Evolutionary conservation across 2,888 invertebrate genomes (phyloP), one percentile per base, ranked within the genome.

Genomic region (Desoria tigrina): DNA sequence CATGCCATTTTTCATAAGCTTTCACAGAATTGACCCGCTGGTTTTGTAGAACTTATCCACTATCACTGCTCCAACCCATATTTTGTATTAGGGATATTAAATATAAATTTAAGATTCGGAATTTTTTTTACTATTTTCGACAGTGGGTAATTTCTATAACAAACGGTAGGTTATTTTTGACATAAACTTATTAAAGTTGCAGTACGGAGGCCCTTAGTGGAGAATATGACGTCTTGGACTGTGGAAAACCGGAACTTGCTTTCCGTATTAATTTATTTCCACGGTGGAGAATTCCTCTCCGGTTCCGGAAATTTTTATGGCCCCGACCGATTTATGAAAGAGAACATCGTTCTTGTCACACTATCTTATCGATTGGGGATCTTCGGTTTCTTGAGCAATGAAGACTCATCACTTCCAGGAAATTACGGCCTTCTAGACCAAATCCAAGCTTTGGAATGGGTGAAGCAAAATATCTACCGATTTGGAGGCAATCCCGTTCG

Each of bases 391-490:
- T 63, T 75, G 9, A 60, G 62, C 18, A 65, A 54, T 32, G 73
- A 71, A 1, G 69, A 65, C 27, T 61, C 58, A 2, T 28, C 26
- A 0, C 55, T 74, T 3, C 23, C 18, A 4, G 75, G 75, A 23
- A 75, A 75, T 42, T 75, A 73, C 54, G 74, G 75, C 1, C 57
- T 75, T 1, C 53, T 69, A 4, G 75, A 75, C 54, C 75, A 75
- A 63, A 65, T 75, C 1, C 61, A 63, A 14, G 74, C 69, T 27
- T 59, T 75, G 49, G 68, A 66, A 59, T 75, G 73, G 73, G 61
- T 74, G 14, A 59, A 74, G n/a, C 69, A 69, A 18, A 69, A 74
- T 37, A 71, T 75, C 45, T 72, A 74, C 32, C 49, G 70, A n/a
- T 75, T 75, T 59, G 73, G 75, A 49, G 75, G 75, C n/a, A 71